These are phyloP conservation scores for Ascaphus truei DNA, from an alignment of 2,113 vertebrate genomes.

Conservation along the genomic window DNA sequence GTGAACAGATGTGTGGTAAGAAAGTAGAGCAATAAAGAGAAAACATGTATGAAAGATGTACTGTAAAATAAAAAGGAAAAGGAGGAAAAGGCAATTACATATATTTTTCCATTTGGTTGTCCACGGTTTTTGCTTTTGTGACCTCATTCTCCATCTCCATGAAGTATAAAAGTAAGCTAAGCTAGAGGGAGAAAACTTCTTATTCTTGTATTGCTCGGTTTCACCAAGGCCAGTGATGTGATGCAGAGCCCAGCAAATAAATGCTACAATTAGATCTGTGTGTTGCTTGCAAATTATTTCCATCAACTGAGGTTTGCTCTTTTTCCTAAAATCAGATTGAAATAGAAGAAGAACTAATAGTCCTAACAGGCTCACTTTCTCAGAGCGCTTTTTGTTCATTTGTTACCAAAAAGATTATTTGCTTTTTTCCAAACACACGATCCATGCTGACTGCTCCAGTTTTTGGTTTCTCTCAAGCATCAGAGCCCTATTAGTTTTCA, in stretches of 20 bases:
- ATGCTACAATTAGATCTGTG: background rate
- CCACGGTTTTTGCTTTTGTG: slow-evolving; percentile 58
- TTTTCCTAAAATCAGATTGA: background rate
- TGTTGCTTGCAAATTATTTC: background rate
- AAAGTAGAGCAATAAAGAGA: too few relatives aligned
- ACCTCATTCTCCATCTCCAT: slow-evolving; percentile 56
- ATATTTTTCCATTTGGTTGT: slow-evolving; percentile 64
- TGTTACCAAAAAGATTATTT: background rate
- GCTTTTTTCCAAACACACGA: background rate
- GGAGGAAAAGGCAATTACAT: slow-evolving; percentile 52
- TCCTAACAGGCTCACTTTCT: background rate
- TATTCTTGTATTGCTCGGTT: background rate
- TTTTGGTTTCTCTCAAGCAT: background rate
- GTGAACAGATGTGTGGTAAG: too few relatives aligned
- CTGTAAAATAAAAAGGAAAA: background rate
- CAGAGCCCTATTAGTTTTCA: background rate
- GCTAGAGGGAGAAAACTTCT: background rate
- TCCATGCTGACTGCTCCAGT: slow-evolving; percentile 1
- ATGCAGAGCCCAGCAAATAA: background rate
- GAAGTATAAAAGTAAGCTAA: background rate
- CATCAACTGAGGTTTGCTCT: background rate
- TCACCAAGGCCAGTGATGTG: background rate
- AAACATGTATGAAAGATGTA: too few relatives aligned
- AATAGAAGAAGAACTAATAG: too few relatives aligned
- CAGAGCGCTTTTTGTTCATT: background rate